These are phyloP conservation scores for Sebastes flavidus DNA, from an alignment of 2,797 vertebrate genomes.

Conservation along the genomic window DNA sequence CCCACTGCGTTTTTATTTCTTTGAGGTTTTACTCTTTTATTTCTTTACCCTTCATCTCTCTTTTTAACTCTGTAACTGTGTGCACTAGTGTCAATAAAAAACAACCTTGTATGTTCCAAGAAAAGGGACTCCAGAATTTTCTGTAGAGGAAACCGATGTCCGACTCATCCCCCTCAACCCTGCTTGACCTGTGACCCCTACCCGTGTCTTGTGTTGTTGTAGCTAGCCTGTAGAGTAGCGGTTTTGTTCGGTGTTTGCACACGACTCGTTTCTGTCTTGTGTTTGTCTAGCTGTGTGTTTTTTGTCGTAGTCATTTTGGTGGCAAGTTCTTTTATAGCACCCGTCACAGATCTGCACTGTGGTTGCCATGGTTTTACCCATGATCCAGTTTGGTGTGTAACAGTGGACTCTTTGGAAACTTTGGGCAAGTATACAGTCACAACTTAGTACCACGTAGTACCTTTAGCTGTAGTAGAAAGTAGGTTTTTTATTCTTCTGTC, in stretches of 20 bases:
- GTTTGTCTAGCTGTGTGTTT: slow-evolving; percentile 8
- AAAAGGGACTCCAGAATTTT: slow-evolving; percentile 76
- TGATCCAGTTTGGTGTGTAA: slow-evolving; percentile 68
- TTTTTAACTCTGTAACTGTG: slow-evolving; percentile 87
- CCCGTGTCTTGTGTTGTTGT: slow-evolving; percentile 48
- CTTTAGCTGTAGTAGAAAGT: slow-evolving; percentile 47
- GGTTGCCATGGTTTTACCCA: slow-evolving; percentile 71
- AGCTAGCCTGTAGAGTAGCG: slow-evolving; percentile 47
- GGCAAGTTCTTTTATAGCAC: slow-evolving; percentile 64
- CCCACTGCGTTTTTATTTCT: slow-evolving; percentile 43
- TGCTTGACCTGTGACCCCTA: background rate
- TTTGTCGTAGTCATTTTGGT: slow-evolving; percentile 23
- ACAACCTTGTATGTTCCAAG: slow-evolving; percentile 80
- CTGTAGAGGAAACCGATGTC: slow-evolving; percentile 36
- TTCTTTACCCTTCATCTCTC: slow-evolving; percentile 38
- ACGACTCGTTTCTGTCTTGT: background rate
- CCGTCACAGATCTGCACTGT: slow-evolving; percentile 68
- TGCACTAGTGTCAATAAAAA: slow-evolving; percentile 92
- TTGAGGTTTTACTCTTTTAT: slow-evolving; percentile 63
- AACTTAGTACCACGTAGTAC: slow-evolving; percentile 52
- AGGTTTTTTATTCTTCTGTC: slow-evolving; percentile 14
- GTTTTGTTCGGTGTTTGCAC: slow-evolving; percentile 1
- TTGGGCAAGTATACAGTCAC: slow-evolving; percentile 78
- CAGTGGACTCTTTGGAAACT: slow-evolving; percentile 73
- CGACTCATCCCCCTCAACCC: background rate